phyloP scores from a whole-genome alignment of 2,888 invertebrate species.

The Fragum sueziense region DNA sequence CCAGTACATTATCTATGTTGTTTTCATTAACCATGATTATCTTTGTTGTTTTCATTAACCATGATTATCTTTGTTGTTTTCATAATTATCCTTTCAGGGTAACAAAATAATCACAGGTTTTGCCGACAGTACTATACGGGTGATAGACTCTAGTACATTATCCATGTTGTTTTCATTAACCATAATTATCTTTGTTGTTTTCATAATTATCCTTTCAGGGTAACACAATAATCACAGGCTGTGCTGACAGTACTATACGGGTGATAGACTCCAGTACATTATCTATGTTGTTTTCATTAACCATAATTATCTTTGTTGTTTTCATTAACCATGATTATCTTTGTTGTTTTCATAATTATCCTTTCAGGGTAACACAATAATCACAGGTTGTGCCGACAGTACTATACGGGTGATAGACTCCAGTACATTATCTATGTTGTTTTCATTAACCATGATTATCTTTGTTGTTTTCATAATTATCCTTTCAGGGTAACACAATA shows the following conservation, averaged over 20 bases:
- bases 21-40: conserved; percentile 54
- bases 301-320: too few relatives aligned
- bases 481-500: conserved; percentile 69
- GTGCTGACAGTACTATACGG: conserved; percentile 72
- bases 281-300: conserved; percentile 63
- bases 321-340: too few relatives aligned
- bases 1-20: conserved; percentile 62
- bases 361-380: conserved; percentile 69
- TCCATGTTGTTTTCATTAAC: conserved; percentile 63
- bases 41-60: conserved; percentile 59
- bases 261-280: conserved; percentile 70
- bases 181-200: background rate
- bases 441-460: too few relatives aligned
- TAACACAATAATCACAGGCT: conserved; percentile 72
- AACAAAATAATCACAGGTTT: conserved; percentile 74
- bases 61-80: too few relatives aligned
- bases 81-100: conserved; percentile 64
- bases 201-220: conserved; percentile 65
- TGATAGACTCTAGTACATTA: conserved; percentile 69
- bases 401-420: conserved; percentile 71
- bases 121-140: conserved; percentile 72
- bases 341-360: too few relatives aligned
- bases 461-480: too few relatives aligned
- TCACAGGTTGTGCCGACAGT: conserved; percentile 76
- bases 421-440: conserved; percentile 64